Conservation (phyloP, 2,113 vertebrate species). For the Microcebus jonahi region DNA sequence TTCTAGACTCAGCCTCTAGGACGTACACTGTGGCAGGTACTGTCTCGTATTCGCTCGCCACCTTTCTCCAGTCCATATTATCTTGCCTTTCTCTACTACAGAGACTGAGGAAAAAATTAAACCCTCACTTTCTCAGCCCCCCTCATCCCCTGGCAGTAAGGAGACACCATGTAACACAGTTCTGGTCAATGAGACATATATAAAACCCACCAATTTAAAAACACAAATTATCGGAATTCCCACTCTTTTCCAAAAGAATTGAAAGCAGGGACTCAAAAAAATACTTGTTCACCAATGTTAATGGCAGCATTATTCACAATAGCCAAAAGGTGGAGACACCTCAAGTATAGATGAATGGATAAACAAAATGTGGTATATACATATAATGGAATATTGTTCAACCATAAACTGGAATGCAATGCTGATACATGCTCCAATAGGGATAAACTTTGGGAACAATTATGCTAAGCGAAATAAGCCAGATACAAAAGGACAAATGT, state of each 20-base stretch:
- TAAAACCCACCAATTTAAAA: neutral
- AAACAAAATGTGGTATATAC: neutral
- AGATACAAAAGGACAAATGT: neutral
- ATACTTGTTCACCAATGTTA: neutral
- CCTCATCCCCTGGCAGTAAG: neutral
- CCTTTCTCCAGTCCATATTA: neutral
- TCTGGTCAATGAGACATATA: neutral
- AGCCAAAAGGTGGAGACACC: neutral
- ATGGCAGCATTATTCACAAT: neutral
- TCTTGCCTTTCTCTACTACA: neutral
- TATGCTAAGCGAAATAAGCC: constrained; percentile 20
- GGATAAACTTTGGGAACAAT: neutral
- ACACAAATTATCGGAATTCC: neutral
- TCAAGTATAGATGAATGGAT: neutral
- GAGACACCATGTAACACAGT: neutral
- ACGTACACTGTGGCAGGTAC: neutral
- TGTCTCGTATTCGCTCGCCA: neutral
- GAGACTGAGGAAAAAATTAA: neutral
- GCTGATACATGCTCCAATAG: neutral
- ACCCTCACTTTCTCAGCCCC: neutral
- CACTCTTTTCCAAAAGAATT: neutral
- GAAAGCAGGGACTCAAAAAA: constrained; percentile 12
- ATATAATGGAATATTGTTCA: neutral
- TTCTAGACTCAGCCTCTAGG: constrained; percentile 1
- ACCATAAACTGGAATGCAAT: neutral